Evolutionary conservation across 2,888 invertebrate species (phyloP), one percentile per base, ranked within the genome.

Genomic region (Marronus borbonicus): DNA sequence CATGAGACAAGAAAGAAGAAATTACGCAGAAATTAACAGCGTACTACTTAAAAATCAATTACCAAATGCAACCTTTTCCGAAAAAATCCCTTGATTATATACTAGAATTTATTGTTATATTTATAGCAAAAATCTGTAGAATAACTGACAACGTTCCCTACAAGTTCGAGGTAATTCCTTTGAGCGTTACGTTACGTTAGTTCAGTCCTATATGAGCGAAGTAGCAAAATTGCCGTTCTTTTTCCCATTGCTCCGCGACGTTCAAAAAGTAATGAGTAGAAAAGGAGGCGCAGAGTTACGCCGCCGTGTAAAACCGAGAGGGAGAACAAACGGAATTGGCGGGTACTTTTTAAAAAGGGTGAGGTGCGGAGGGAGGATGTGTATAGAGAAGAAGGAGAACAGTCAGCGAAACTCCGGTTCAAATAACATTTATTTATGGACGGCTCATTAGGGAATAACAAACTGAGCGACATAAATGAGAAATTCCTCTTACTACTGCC

Each of bases 391-490:
- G 68, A n/a, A 17, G 24, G 50, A 36, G 44, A 72, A 60, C 58
- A 72, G 72, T 72, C 72, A 44, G 60, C 72, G 72, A 44, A 60
- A 60, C 72, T 72, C 20, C 44, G 36, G 20, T 72, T 72, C 44
- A 60, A 72, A 72, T 72, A 58, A 60, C 72, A 60, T 72, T 72
- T 72, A 72, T 72, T 72, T 72, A 72, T 60, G 72, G 44, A 72
- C 20, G 60, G 17, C 72, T 72, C 72, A 60, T 72, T 72, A 72
- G 72, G 44, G 72, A 72, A 72, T 58, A 72, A 72, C 49, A 44
- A 36, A 72, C 60, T 60, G 72, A 72, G 72, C 72, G 72, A 72
- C 72, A 60, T 60, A 72, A 72, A 72, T 72, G 72, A 72, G 72
- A 72, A 72, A 72, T 72, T 60, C 72, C 72, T 60, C 39, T 72